Percentiles rank a stretch among this genome's conserved stretches.
Evolutionary conservation across 2,888 invertebrate genomes (phyloP).

Genomic region (Eupithecia pulchellata): DNA sequence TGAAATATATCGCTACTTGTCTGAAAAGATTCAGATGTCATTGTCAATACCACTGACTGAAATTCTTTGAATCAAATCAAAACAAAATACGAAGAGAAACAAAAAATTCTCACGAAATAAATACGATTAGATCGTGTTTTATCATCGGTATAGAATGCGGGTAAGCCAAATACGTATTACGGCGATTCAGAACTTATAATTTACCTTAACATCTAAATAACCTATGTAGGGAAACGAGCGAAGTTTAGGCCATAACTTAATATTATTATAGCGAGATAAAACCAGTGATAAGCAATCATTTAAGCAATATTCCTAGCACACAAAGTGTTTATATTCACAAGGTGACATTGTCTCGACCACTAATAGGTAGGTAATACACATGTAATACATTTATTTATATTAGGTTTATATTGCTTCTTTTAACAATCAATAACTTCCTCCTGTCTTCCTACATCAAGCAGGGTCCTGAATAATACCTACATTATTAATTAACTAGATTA

Average conservation of each 20-base stretch:
- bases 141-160: not conserved
- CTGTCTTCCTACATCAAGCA: no score
- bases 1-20: no score
- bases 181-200: conserved; percentile 1
- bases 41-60: not conserved
- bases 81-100: not conserved
- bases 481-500: no score
- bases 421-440: no score
- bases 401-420: no score
- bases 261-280: not conserved
- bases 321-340: not conserved
- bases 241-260: not conserved
- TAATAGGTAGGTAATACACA: no score
- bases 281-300: not conserved
- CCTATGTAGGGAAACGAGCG: not conserved
- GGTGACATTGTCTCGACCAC: not conserved
- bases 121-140: not conserved
- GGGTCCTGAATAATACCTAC: no score
- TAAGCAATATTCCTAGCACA: not conserved
- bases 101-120: not conserved
- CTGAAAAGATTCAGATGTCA: not conserved
- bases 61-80: not conserved
- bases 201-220: not conserved
- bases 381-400: no score
- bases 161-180: not conserved